Base-by-base conservation (phyloP, 1,140 invertebrate species). In the Dinothrombium tinctorium region DNA sequence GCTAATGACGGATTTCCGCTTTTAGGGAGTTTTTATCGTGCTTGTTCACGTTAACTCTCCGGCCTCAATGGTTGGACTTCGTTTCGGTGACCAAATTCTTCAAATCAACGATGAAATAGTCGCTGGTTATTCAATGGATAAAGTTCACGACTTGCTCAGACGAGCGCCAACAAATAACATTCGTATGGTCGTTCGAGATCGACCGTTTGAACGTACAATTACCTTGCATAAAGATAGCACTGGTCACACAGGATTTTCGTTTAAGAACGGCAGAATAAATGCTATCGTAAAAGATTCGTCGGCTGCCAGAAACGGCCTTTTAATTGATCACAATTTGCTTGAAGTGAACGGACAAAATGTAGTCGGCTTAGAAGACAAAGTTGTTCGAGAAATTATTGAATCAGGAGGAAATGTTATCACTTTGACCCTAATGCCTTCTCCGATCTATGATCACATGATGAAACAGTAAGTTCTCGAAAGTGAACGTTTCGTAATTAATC, bases 271-370 rank as follows among this genome's bases (percentile, higher is more conserved):
- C 28, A 79, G 77, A 55, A 81, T 92, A 50, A 73, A 69, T 41
- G 69, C 71, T 23, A 59, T 92, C 20, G 76, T 89, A 0, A 83
- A 86, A 56, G 80, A 90, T 55, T 86, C 81, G 1, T 87, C 81
- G 5, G 83, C 86, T 35, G 79, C 82, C n/a, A 65, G 80, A 38
- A 92, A 92, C 62, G 86, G 83, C 8, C 58, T 92, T 2, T 60
- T 90, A 14, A 89, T 74, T 33, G 77, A 87, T 42, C 84, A 90
- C 59, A 72, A 86, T 51, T 56, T 92, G 40, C 61, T 90, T 26
- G 84, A 92, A 67, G 55, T 87, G 37, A 80, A 84, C 57, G 69
- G 70, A 3, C 72, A 86, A 59, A 89, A 89, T 64, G 79, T 89
- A 19, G 72, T 90, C 41, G 83, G 82, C 3, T 53, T 90, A 50